These are phyloP conservation scores for Habroteleia sp. DNA, from an alignment of 2,888 invertebrate species.

Conservation along the genomic window DNA sequence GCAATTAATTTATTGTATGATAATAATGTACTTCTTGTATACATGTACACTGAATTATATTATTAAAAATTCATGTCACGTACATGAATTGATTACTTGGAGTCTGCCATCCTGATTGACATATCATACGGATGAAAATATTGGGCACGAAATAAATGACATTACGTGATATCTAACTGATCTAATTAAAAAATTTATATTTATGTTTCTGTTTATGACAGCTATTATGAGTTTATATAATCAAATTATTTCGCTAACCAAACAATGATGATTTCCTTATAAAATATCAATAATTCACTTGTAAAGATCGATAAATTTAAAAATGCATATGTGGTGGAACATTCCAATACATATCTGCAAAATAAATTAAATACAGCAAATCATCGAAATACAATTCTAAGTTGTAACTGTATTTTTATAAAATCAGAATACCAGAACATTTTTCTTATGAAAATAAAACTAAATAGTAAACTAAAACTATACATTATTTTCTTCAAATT, in stretches of 20 bases:
- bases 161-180: conserved; percentile 6
- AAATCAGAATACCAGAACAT: too few relatives aligned
- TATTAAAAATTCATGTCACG: conserved; percentile 50
- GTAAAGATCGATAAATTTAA: too few relatives aligned
- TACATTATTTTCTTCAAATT: too few relatives aligned
- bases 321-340: too few relatives aligned
- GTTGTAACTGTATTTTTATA: too few relatives aligned
- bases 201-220: conserved; percentile 26
- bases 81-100: conserved; percentile 37
- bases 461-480: too few relatives aligned
- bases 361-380: too few relatives aligned
- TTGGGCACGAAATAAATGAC: conserved; percentile 24
- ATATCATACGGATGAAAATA: conserved; percentile 25
- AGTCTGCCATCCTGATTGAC: conserved; percentile 37
- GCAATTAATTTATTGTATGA: conserved; percentile 31
- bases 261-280: too few relatives aligned
- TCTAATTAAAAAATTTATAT: conserved; percentile 33
- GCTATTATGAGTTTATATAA: conserved; percentile 6
- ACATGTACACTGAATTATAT: conserved; percentile 18
- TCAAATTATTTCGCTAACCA: background rate
- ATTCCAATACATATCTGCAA: too few relatives aligned
- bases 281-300: too few relatives aligned
- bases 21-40: conserved; percentile 22
- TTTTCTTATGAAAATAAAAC: too few relatives aligned
- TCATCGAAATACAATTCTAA: too few relatives aligned